Base-by-base conservation (phyloP, 37 sponge, comb jelly and placozoan species). In the Cliona cf. orientalis region DNA sequence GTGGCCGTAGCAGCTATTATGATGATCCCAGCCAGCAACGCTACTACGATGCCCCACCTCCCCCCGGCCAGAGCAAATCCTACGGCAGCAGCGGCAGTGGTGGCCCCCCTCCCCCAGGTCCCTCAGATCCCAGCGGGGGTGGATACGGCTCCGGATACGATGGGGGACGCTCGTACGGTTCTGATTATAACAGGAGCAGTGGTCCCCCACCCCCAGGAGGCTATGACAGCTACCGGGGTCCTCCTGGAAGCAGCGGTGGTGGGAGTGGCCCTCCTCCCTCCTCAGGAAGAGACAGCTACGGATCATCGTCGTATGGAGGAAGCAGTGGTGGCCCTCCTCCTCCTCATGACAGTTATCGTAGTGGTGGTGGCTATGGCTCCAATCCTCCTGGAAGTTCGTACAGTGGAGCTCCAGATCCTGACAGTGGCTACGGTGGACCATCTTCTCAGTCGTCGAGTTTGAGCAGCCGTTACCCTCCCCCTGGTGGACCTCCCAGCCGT, bases 1-100 rank as follows among this genome's bases (percentile, higher is more conserved):
- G 66, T 29, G 53, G n/a, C n/a, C n/a, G n/a, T n/a, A n/a, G 79
- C 7, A 23, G 79, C 23, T 78, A 78, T 66, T 78, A 78, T 66
- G 79, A 78, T 17, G 67, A 78, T 31, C 66, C 17, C 6, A 21
- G 37, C 56, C 62, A 59, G 14, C 37, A 44, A 35, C 25, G 62
- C 42, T 78, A 78, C 45, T 64, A 42, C 38, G 46, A 42, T 1
- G 76, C 60, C 31, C 55, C 55, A 49, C n/a, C n/a, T n/a, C 77
- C 77, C 5, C 77, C 77, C 42, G 43, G 66, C 23, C 23, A 31
- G 14, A 1, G n/a, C 17, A n/a, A n/a, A n/a, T n/a, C n/a, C n/a
- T n/a, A n/a, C n/a, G 39, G 68, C 17, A 37, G 36, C 11, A 39
- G 32, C 2, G 14, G 14, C 53, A 49, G 9, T 9, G 53, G 53